These are phyloP conservation scores for Operophtera brumata DNA, from an alignment of 2,888 invertebrate species.

Conservation along the genomic window DNA sequence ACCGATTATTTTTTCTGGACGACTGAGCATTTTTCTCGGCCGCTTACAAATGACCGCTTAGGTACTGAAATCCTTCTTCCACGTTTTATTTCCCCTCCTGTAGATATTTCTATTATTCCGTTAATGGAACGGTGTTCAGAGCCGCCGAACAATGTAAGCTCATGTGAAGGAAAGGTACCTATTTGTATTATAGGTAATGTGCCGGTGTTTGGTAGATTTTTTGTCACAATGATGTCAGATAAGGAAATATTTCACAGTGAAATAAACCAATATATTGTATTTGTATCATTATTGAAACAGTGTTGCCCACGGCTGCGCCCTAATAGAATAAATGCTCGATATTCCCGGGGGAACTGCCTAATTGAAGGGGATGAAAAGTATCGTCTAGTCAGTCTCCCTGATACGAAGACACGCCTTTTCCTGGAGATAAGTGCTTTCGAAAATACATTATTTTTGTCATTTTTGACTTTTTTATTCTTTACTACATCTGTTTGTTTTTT, in stretches of 20 bases:
- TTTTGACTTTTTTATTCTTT: too few relatives aligned
- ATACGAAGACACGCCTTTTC: neutral
- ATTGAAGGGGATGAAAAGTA: slow-evolving; percentile 8
- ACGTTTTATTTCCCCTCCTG: slow-evolving; percentile 67
- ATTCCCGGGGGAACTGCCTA: slow-evolving; percentile 2
- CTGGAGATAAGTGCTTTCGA: neutral
- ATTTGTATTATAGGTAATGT: slow-evolving; percentile 20
- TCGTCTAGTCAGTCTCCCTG: slow-evolving; percentile 1
- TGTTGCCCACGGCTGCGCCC: neutral
- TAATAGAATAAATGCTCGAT: slow-evolving; percentile 3
- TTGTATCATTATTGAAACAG: neutral
- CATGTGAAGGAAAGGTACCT: slow-evolving; percentile 44
- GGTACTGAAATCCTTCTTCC: slow-evolving; percentile 67
- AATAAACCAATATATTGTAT: neutral
- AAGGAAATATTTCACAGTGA: neutral
- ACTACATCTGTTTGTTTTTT: too few relatives aligned
- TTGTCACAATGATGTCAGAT: neutral
- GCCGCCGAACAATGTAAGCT: slow-evolving; percentile 63
- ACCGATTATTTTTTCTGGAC: slow-evolving; percentile 71
- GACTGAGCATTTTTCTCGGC: slow-evolving; percentile 72
- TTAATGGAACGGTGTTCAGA: slow-evolving; percentile 70
- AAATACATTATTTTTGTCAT: too few relatives aligned
- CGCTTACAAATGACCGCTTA: slow-evolving; percentile 76
- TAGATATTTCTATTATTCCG: slow-evolving; percentile 70
- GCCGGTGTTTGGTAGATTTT: slow-evolving; percentile 7